Base-by-base conservation (phyloP, 1,140 invertebrate genomes). In the Palaemon carinicauda region DNA sequence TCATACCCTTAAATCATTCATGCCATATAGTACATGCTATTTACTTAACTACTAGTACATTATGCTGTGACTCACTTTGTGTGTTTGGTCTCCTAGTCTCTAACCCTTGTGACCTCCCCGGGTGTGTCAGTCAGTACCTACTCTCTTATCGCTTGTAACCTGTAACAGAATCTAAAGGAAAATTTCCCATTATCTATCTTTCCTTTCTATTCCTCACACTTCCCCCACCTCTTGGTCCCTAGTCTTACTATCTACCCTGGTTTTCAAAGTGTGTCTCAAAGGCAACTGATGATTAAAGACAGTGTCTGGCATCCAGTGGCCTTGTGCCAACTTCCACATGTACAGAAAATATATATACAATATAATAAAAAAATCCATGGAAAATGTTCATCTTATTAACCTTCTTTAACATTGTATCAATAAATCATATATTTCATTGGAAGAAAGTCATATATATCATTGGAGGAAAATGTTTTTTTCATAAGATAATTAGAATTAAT, bases 291-390 rank as follows among this genome's bases (percentile, higher is more conserved):
- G 54, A 73, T n/a, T 52, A 74, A 78, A 77, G 65, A 71, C 60
- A 69, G 54, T 53, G 78, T 73, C 84, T 69, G 73, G 56, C 71
- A 86, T 80, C 50, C 84, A 73, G 77, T 80, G 84, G 84, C 84
- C 83, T 79, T 85, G 83, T 85, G 83, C 83, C 84, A 86, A 86
- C 84, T 86, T 86, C 84, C 84, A 86, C 77, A 86, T 86, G 84
- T 86, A 86, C 84, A 86, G 84, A 86, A 80, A 86, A 80, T 80
- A 86, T 86, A 86, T 86, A 86, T 86, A 86, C 69, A 84, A 52
- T 77, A 52, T 80, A 79, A 86, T 69, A 86, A 80, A 50, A 80
- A 86, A 86, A 53, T 73, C 54, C 52, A n/a, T 80, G 33, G 56
- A 56, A 31, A 60, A 33, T 56, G 19, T 10, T 12, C 60, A 17